These are phyloP conservation scores for Pyrrhosoma nymphula DNA, from an alignment of 2,888 invertebrate species.

Conservation along the genomic window DNA sequence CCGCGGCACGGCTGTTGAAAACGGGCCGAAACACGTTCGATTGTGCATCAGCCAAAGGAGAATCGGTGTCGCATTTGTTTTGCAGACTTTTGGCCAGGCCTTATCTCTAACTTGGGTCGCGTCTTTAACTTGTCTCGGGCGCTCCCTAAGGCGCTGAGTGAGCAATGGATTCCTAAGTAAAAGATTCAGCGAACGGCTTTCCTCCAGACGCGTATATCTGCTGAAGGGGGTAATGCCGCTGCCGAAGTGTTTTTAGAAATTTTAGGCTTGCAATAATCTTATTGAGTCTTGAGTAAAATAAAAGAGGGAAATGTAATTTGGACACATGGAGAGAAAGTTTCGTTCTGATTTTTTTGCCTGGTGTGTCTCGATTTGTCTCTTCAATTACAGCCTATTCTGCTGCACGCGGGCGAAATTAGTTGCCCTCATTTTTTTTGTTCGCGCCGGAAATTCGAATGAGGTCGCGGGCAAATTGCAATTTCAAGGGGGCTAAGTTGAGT, in stretches of 20 bases:
- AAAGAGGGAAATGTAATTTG: not conserved
- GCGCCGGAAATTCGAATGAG: not conserved
- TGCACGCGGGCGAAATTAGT: not conserved
- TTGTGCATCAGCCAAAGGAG: not conserved
- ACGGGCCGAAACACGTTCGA: not conserved
- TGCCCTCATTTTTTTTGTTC: not conserved
- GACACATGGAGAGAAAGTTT: not conserved
- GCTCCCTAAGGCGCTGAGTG: not conserved
- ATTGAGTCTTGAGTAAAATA: not conserved
- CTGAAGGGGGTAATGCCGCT: not conserved
- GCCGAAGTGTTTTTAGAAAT: not conserved
- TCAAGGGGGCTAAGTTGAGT: not conserved
- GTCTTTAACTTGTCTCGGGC: not conserved
- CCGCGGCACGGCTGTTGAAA: not conserved
- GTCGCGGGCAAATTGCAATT: not conserved
- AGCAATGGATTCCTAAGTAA: not conserved
- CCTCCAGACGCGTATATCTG: not conserved
- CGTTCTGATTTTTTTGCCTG: not conserved
- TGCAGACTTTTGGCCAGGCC: not conserved
- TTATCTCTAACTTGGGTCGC: not conserved
- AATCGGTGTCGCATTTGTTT: not conserved
- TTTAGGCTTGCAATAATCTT: not conserved
- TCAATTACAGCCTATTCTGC: not conserved
- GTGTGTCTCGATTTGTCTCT: not conserved
- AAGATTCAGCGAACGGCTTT: not conserved